Evolutionary conservation across 2,888 invertebrate genomes (phyloP), one percentile per base, ranked within the genome.

Genomic region (Heliconius hortense): DNA sequence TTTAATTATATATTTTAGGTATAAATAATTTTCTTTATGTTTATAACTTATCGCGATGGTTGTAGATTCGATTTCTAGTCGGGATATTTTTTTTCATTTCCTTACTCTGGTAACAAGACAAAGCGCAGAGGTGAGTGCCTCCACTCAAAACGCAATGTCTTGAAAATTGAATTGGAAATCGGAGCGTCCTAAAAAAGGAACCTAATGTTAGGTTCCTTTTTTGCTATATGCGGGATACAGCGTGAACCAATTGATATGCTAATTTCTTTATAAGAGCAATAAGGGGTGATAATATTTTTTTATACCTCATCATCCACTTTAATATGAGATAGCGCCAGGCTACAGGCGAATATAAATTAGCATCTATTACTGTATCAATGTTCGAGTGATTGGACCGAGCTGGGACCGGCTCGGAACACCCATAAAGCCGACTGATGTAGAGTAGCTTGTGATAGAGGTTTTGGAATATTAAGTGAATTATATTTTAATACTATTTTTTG

Each of bases 331-430:
- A 76, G 73, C 71, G 64, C 76, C 77, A 74, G 69, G 72, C 74
- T 72, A 59, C 59, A 24, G 26, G 63, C 68, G 72, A 72, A 72
- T 68, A 62, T 73, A 76, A 68, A 68, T 76, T 62, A 56, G 60
- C 76, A 59, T 72, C 72, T 68, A 72, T 69, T 71, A 76, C 76
- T 71, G 64, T 78, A 74, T 74, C 62, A 64, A 72, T 71, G 63
- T 76, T 48, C 26, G 62, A 75, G 59, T 69, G 75, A 76, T 53
- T 68, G 67, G 70, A 66, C 67, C 70, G 71, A 73, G 76, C 63
- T 53, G 60, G 68, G 74, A 78, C 76, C 74, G 76, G 78, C 71
- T 78, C 72, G 28, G 78, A 76, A 78, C 78, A 78, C 78, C 76
- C 76, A 78, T 68, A 60, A 28, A 64, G 77, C 72, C 26, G n/a